Evolutionary conservation across 2,113 vertebrate genomes (phyloP).

Genomic region (Labeo rohita): DNA sequence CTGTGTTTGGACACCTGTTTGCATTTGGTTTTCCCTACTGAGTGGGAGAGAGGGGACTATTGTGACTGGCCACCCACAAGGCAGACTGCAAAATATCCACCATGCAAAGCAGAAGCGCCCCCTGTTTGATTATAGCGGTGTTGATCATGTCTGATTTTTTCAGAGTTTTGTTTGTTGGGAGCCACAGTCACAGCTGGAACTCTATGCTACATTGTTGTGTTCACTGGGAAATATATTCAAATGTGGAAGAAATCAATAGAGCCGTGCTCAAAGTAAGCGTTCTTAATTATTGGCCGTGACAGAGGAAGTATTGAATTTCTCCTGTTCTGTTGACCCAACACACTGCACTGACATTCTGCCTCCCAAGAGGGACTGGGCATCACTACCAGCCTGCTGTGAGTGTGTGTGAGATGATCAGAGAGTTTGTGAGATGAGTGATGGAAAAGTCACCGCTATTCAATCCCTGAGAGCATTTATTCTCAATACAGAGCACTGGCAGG

Average conservation of each 20-base stretch:
- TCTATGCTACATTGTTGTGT: not conserved
- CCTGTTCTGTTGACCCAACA: conserved; percentile 43
- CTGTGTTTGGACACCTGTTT: conserved; percentile 65
- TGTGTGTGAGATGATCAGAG: conserved; percentile 11
- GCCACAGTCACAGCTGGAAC: not conserved
- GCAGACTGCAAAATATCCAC: conserved; percentile 33
- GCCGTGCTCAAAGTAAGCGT: conserved; percentile 31
- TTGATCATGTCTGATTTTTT: not conserved
- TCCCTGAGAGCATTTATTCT: not conserved
- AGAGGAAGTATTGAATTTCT: conserved; percentile 52
- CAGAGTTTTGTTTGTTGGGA: not conserved
- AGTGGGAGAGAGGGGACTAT: conserved; percentile 43
- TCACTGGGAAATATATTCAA: conserved; percentile 14
- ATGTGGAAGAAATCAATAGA: conserved; percentile 38
- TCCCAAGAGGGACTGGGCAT: conserved; percentile 9
- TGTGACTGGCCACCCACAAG: conserved; percentile 59
- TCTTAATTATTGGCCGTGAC: conserved; percentile 44
- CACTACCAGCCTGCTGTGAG: conserved; percentile 13
- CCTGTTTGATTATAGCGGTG: conserved; percentile 2
- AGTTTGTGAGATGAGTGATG: conserved; percentile 32
- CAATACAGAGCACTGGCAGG: not conserved
- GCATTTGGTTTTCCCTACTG: conserved; percentile 50
- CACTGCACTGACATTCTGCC: conserved; percentile 18
- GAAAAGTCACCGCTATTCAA: not conserved
- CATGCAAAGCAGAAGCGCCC: conserved; percentile 17